Percentiles rank a stretch among this genome's conserved stretches.
phyloP scores from a whole-genome alignment of 2,888 invertebrate species.

The Rhagophthalmus giganteus region DNA sequence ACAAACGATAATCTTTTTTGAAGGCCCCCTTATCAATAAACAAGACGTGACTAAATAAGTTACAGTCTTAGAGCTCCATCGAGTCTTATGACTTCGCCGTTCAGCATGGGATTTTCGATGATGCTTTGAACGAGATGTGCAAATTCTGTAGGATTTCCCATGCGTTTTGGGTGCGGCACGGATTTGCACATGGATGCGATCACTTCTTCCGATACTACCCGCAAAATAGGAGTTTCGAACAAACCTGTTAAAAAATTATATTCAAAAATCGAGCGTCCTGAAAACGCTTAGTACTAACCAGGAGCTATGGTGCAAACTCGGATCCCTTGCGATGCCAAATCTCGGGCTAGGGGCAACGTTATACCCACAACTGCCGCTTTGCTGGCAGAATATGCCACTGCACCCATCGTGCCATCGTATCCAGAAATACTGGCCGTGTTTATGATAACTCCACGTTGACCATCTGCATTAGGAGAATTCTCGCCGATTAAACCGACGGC shows the following conservation, averaged over 20 bases:
- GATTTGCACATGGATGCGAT: conserved; percentile 74
- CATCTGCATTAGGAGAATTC: conserved; percentile 79
- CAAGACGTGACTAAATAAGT: too few species aligned
- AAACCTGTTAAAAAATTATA: conserved; percentile 64
- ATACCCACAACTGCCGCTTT: conserved; percentile 92
- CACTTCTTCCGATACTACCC: conserved; percentile 80
- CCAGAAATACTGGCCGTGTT: conserved; percentile 97
- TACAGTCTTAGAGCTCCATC: conserved; percentile 78
- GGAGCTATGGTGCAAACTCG: conserved; percentile 81
- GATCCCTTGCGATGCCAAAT: conserved; percentile 79
- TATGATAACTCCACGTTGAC: conserved; percentile 89
- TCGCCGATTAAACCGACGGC: conserved; percentile 80
- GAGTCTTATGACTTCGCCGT: conserved; percentile 87
- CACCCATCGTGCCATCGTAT: conserved; percentile 95
- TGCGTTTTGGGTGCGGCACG: conserved; percentile 81
- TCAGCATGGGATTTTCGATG: conserved; percentile 85
- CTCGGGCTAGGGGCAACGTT: conserved; percentile 95
- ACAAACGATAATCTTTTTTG: too few species aligned
- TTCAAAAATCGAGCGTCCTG: too few species aligned
- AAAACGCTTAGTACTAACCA: conserved; percentile 59
- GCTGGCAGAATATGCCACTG: conserved; percentile 90
- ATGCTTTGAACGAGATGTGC: conserved; percentile 83
- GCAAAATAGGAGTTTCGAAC: conserved; percentile 84
- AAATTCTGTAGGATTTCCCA: conserved; percentile 86
- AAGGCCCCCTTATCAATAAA: too few species aligned